Base-by-base conservation (phyloP, 1,140 invertebrate species). In the Watersipora subatra region DNA sequence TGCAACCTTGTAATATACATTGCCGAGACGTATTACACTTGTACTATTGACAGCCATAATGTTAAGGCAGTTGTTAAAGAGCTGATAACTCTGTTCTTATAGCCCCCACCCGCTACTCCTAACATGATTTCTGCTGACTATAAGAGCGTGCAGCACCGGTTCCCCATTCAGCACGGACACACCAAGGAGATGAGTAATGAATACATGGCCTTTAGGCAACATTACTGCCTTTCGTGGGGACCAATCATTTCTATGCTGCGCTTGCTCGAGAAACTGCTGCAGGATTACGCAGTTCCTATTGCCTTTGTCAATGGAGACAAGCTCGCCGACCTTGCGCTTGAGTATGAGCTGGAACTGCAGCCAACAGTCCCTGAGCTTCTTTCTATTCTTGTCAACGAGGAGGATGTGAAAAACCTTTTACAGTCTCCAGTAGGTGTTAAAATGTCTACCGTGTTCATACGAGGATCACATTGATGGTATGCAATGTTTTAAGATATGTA, bases 61-160 rank as follows among this genome's bases (percentile, higher is more conserved):
- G n/a, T n/a, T n/a, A n/a, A n/a, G n/a, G n/a, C n/a, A n/a, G n/a
- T n/a, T n/a, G n/a, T n/a, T n/a, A n/a, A n/a, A n/a, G n/a, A n/a
- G n/a, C n/a, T n/a, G n/a, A n/a, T n/a, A n/a, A n/a, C n/a, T n/a
- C 15, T 34, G 25, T 55, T 46, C 24, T 34, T 70, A 61, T 66
- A 80, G 78, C 77, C 78, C 28, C 78, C 78, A 66, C 78, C 78
- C 2, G 78, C 78, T 1, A 78, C 78, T 12, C 76, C 76, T 20
- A 73, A 72, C 2, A 73, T 46, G 34, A 46, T 46, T 46, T 46
- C 34, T 46, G 34, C n/a, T 46, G 34, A 46, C 34, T n/a, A 46
- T n/a, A 46, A 46, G 34, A n/a, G 7, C 7, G 34, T 46, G 7
- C 34, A 46, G n/a, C 34, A 46, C 63, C 70, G 73, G 28, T 78